These are phyloP conservation scores for Heterodera filipjevi DNA, from an alignment of 2,888 invertebrate genomes.

Conservation along the genomic window DNA sequence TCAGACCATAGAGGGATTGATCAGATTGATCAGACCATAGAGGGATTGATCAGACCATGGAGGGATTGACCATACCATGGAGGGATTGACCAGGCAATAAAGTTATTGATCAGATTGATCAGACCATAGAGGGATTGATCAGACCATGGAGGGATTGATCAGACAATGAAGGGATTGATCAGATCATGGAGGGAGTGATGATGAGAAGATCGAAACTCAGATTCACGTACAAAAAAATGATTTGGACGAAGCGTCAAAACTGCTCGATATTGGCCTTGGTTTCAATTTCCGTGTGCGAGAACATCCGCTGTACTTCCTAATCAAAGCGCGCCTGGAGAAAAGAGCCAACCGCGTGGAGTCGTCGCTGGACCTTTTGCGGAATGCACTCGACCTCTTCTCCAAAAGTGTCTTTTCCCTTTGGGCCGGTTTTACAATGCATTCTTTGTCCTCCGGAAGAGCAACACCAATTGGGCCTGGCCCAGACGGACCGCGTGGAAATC, in stretches of 20 bases:
- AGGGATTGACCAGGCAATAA: no score
- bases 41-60: no score
- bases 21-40: no score
- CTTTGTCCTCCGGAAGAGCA: background rate
- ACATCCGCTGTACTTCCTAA: constrained; percentile 85
- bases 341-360: constrained; percentile 76
- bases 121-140: no score
- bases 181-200: no score
- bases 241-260: constrained; percentile 75
- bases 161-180: background rate
- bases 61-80: no score
- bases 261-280: constrained; percentile 85
- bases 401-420: constrained; percentile 41
- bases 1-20: no score
- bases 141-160: background rate
- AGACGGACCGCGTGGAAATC: constrained; percentile 79
- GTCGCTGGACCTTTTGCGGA: constrained; percentile 77
- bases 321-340: constrained; percentile 82
- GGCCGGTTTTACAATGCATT: background rate
- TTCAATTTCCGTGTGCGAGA: constrained; percentile 90
- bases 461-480: constrained; percentile 45
- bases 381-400: constrained; percentile 75
- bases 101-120: no score
- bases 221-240: constrained; percentile 55
- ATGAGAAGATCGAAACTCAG: no score